Conservation (phyloP, 2,888 invertebrate genomes). For the Ophraella communa region DNA sequence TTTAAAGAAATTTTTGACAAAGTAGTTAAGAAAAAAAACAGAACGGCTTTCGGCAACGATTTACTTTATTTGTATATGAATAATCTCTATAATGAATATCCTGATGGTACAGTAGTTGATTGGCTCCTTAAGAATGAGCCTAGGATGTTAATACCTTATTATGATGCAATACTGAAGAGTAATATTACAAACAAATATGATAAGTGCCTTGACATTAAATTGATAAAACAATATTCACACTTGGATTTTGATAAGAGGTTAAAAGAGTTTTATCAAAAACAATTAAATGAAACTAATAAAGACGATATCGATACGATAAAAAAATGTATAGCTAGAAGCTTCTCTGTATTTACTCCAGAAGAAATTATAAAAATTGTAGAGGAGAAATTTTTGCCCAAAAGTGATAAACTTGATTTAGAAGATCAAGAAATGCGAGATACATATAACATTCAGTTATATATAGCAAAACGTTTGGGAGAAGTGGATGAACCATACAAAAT, state of each 20-base stretch:
- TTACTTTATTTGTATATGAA: conserved; percentile 26
- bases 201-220: background rate
- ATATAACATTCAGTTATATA: conserved; percentile 35
- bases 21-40: background rate
- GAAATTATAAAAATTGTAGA: conserved; percentile 34
- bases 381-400: conserved; percentile 34
- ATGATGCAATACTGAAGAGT: conserved; percentile 21
- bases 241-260: conserved; percentile 32
- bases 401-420: conserved; percentile 34
- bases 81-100: conserved; percentile 2
- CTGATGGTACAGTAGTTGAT: background rate
- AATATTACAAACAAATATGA: background rate
- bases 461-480: conserved; percentile 24
- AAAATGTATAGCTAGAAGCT: too few relatives aligned
- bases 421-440: conserved; percentile 31
- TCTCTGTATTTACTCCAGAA: conserved; percentile 29
- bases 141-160: conserved; percentile 25
- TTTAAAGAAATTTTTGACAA: background rate
- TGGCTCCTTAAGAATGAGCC: conserved; percentile 37
- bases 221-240: conserved; percentile 31
- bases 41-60: conserved; percentile 12
- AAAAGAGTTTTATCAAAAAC: conserved; percentile 10
- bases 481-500: conserved; percentile 28
- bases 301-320: conserved; percentile 3
- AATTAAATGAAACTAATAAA: conserved; percentile 8